Base-by-base conservation (phyloP, 2,888 invertebrate genomes). In the Coecobrya sp. region DNA sequence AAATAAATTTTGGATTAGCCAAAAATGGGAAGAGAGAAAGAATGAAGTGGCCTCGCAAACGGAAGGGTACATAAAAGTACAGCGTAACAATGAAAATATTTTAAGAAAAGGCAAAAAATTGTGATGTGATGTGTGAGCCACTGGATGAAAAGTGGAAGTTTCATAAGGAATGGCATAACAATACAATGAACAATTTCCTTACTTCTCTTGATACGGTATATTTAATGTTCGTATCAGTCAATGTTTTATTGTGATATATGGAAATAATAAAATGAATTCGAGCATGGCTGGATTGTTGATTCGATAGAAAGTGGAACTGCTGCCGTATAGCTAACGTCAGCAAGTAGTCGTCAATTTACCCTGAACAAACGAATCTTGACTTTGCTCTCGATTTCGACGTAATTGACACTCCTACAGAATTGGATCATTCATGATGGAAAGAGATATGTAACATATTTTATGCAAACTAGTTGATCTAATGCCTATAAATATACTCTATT, bases 321-420 rank as follows among this genome's bases (percentile, higher is more conserved):
- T 52, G 65, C 79, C 49, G 49, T 36, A 36, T 36, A 36, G 36
- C 36, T 36, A 36, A 79, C 59, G 49, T 88, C 88, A 79, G 70
- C 73, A 81, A 49, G 79, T 36, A 62, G 36, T 68, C 81, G 81
- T 65, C 88, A 88, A 88, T 45, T 45, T 55, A 55, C 55, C 16
- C 49, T 49, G 73, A 73, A 65, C 55, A 85, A 90, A 90, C 49
- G 76, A 85, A 85, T 85, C 89, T 25, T 85, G 89, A 90, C 89
- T 73, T 73, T 55, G 3, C 55, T 55, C 55, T 55, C 55, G 16
- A 4, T 13, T n/a, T 55, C 3, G 13, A n/a, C n/a, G 55, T n/a
- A 16, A 4, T 3, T 16, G 55, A 55, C 55, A 16, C 55, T n/a
- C 1, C 55, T n/a, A 4, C n/a, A 55, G n/a, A 55, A 55, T n/a